Percentiles rank a stretch among this genome's conserved stretches.
phyloP scores from a whole-genome alignment of 2,888 invertebrate genomes.

The Acleris laterana region DNA sequence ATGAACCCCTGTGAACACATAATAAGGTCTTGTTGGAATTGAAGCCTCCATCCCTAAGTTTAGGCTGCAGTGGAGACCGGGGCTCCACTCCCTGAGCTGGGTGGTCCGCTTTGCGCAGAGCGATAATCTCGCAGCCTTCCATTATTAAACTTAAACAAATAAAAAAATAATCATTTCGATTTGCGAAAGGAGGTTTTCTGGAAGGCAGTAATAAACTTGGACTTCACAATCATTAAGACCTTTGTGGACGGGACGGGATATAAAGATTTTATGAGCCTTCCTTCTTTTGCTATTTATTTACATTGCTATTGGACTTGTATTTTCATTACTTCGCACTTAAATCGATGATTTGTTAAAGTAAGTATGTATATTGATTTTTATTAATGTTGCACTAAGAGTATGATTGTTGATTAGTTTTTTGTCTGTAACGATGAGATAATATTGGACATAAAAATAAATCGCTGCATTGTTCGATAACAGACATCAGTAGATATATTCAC shows the following conservation, averaged over 20 bases:
- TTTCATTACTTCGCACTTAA: slow-evolving; percentile 1
- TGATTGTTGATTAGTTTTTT: slow-evolving; percentile 2
- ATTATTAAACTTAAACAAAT: slow-evolving; percentile 46
- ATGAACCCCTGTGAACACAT: slow-evolving; percentile 77
- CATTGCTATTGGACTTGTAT: slow-evolving; percentile 15
- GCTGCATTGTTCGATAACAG: slow-evolving; percentile 62
- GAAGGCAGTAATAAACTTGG: slow-evolving; percentile 27
- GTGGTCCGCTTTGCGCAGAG: slow-evolving; percentile 63
- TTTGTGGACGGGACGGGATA: slow-evolving; percentile 14
- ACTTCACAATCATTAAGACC: slow-evolving; percentile 25
- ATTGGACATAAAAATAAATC: slow-evolving; percentile 58
- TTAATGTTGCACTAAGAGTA: background rate
- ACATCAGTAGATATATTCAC: slow-evolving; percentile 55
- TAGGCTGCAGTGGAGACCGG: slow-evolving; percentile 41
- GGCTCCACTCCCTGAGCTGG: slow-evolving; percentile 46
- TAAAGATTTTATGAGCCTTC: slow-evolving; percentile 19
- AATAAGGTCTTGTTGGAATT: slow-evolving; percentile 70
- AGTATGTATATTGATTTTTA: too few species aligned
- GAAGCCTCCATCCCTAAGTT: slow-evolving; percentile 65
- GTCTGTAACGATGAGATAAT: slow-evolving; percentile 48
- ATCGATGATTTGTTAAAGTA: too few species aligned
- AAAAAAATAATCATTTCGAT: slow-evolving; percentile 39
- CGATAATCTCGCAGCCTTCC: slow-evolving; percentile 46
- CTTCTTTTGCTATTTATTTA: slow-evolving; percentile 8
- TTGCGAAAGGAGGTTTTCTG: slow-evolving; percentile 31